Percentiles rank a stretch among this genome's conserved stretches.
phyloP scores from a whole-genome alignment of 1,140 invertebrate genomes.

The Liolophura sinensis region DNA sequence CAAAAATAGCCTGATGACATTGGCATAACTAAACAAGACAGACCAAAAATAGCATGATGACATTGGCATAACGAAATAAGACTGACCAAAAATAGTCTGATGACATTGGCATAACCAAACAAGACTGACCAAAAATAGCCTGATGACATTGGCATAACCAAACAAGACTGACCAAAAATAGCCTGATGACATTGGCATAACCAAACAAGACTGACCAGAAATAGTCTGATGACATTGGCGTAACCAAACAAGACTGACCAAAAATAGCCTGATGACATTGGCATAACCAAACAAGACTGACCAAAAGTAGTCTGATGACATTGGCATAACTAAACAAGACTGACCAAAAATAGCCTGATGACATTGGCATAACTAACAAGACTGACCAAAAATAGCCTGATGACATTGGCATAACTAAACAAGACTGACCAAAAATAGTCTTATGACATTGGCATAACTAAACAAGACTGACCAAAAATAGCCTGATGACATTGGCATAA shows the following conservation, averaged over 20 bases:
- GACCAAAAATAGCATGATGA: conserved; percentile 87
- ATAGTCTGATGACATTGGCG: conserved; percentile 94
- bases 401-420: too few relatives aligned
- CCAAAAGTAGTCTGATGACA: conserved; percentile 90
- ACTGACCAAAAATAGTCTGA: conserved; percentile 82
- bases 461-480: conserved; percentile 72
- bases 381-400: conserved; percentile 82
- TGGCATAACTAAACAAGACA: too few relatives aligned
- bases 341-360: conserved; percentile 84
- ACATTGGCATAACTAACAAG: too few relatives aligned
- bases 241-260: conserved; percentile 66
- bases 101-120: too few relatives aligned
- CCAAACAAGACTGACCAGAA: conserved; percentile 70
- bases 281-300: too few relatives aligned
- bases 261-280: conserved; percentile 93
- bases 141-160: conserved; percentile 96
- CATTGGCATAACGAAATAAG: too few relatives aligned
- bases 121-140: conserved; percentile 75
- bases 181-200: conserved; percentile 95
- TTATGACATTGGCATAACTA: conserved; percentile 96
- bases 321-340: too few relatives aligned
- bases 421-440: conserved; percentile 75
- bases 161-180: conserved; percentile 72
- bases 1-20: conserved; percentile 93
- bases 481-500: conserved; percentile 95